Evolutionary conservation across 2,888 invertebrate species (phyloP), one percentile per base, ranked within the genome.

Genomic region (Rhagonycha fulva): DNA sequence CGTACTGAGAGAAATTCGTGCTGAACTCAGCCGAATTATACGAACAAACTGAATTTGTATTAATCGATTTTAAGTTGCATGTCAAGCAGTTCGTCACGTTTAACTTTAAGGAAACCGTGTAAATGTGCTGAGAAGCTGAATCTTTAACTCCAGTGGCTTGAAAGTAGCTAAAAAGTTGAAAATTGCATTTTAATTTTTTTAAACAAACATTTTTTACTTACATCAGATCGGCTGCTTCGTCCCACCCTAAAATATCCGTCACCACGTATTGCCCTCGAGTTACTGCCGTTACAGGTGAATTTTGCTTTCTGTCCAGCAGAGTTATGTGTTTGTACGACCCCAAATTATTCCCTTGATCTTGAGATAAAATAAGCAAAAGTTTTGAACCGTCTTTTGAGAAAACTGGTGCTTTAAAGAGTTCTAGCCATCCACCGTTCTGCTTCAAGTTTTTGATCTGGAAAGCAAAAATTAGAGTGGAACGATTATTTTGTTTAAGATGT

Each of bases 121-220:
- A 97, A 62, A 98, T 88, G 87, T 98, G 97, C 83, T 94, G 92
- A 72, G 94, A 92, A 4, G 94, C 92, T 0, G 96, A 93, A 85
- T 95, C 94, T 11, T 90, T 89, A 79, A 92, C 93, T 7, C 92
- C 91, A 32, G 95, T 96, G 0, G 96, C 96, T 81, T 93, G 91
- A 88, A 95, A 98, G 90, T 96, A 98, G 76, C 96, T 96, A 88
- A 26, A 19, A 47, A 47, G n/a, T 47, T n/a, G 2, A 74, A 30
- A 32, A 23, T 61, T 68, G 5, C 14, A 10, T 9, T 19, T 47
- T 11, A 66, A n/a, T 47, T 14, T 2, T n/a, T 10, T 11, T n/a
- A n/a, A 32, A n/a, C 2, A 12, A 28, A 23, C 1, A 5, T 0
- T 26, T 11, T 4, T 30, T 62, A 88, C 92, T 91, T 88, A 94